Percentiles rank a stretch among this genome's conserved stretches.
Evolutionary conservation across 2,113 vertebrate species (phyloP).

Genomic region (Crotalus helleri): DNA sequence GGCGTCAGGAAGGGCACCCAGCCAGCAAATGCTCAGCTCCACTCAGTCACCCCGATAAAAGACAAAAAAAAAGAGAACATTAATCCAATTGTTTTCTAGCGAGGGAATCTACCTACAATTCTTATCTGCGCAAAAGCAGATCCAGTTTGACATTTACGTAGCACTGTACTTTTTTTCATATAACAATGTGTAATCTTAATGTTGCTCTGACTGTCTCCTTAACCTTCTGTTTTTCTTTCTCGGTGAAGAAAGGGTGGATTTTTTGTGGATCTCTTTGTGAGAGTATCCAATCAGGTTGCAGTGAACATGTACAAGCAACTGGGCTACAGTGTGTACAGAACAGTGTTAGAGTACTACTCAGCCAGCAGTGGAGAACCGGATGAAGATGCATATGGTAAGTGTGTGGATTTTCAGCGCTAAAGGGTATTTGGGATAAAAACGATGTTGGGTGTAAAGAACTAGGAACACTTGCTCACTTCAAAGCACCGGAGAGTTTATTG

Average conservation of each 20-base stretch:
- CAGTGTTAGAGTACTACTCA: conserved; percentile 92
- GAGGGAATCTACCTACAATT: background rate
- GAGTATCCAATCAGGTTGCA: conserved; percentile 95
- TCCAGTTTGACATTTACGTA: background rate
- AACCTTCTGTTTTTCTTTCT: conserved; percentile 5
- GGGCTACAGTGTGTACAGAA: conserved; percentile 95
- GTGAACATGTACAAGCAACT: conserved; percentile 97
- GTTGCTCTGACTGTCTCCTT: background rate
- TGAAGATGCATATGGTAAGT: conserved; percentile 91
- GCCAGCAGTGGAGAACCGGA: conserved; percentile 95
- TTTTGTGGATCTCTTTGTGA: conserved; percentile 94
- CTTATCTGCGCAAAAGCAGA: background rate
- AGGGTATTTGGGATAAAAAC: background rate
- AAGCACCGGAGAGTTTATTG: background rate
- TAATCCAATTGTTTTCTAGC: background rate
- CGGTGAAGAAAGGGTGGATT: conserved; percentile 89
- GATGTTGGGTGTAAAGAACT: background rate
- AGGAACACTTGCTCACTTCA: background rate
- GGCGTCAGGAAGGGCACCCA: too few relatives aligned
- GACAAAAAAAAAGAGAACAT: background rate
- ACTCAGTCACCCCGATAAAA: too few relatives aligned
- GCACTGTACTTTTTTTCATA: background rate
- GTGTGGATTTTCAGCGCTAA: background rate
- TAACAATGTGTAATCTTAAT: background rate
- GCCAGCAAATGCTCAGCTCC: too few relatives aligned